Percentiles rank a stretch among this genome's conserved stretches.
Conservation (phyloP, 2,113 vertebrate species). For the Tapirus terrestris region DNA sequence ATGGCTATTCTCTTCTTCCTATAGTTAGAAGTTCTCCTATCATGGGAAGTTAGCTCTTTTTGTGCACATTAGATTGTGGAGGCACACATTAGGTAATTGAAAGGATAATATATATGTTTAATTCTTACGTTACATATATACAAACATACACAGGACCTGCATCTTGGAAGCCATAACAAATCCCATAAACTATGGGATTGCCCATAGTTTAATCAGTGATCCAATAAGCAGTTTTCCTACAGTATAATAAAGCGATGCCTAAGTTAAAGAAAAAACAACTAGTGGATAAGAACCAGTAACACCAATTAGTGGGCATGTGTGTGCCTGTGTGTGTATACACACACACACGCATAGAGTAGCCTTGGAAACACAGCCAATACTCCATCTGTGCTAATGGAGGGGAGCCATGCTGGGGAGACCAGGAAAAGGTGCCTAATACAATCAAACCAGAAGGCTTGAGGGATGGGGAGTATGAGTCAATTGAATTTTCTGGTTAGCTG, state of each 20-base stretch:
- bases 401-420: background rate
- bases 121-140: background rate
- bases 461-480: background rate
- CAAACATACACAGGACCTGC: background rate
- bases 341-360: accelerated
- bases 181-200: background rate
- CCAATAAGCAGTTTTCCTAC: background rate
- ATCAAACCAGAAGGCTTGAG: background rate
- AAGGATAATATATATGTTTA: background rate
- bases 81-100: background rate
- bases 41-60: background rate
- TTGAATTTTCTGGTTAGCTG: conserved; percentile 49
- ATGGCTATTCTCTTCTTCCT: background rate
- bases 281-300: background rate
- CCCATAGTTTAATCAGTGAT: background rate
- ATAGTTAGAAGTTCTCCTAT: background rate
- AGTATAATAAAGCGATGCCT: background rate
- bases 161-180: background rate
- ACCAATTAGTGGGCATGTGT: background rate
- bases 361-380: background rate
- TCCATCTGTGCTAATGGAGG: background rate
- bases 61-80: background rate
- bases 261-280: background rate
- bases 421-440: background rate
- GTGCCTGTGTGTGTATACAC: background rate